These are phyloP conservation scores for Pungitius pungitius DNA, from an alignment of 2,113 vertebrate genomes.

Conservation along the genomic window DNA sequence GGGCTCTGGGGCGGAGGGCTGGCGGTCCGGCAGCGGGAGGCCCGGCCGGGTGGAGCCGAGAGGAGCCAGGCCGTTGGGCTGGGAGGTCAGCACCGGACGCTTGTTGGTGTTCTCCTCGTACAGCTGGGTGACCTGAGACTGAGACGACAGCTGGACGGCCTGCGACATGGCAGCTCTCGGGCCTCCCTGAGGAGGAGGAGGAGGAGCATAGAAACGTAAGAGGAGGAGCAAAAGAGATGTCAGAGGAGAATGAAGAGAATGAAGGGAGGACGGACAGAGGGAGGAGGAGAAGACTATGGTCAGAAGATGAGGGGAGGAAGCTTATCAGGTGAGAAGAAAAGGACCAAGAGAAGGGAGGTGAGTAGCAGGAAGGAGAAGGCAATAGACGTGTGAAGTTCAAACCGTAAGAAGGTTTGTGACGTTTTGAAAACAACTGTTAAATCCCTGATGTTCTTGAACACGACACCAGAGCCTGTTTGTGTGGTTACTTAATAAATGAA, in stretches of 20 bases:
- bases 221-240: background rate
- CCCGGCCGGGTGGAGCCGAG: slow-evolving; percentile 81
- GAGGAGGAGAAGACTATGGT: background rate
- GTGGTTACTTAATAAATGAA: background rate
- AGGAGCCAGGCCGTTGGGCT: slow-evolving; percentile 91
- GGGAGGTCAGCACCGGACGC: slow-evolving; percentile 89
- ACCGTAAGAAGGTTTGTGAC: background rate
- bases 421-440: background rate
- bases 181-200: slow-evolving; percentile 56
- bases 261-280: background rate
- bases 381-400: background rate
- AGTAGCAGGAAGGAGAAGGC: background rate
- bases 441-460: background rate
- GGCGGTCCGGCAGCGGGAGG: slow-evolving; percentile 86
- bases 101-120: slow-evolving; percentile 97
- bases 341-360: background rate
- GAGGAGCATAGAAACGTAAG: background rate
- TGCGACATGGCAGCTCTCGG: slow-evolving; percentile 69
- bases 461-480: background rate
- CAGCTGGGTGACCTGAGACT: slow-evolving; percentile 88
- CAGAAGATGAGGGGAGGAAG: background rate
- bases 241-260: background rate
- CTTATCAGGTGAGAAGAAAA: background rate
- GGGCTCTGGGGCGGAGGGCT: slow-evolving; percentile 80
- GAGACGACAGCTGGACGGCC: slow-evolving; percentile 49